Percentiles rank a stretch among this genome's conserved stretches.
Conservation (phyloP, 2,113 vertebrate species). For the Entelurus aequoreus region DNA sequence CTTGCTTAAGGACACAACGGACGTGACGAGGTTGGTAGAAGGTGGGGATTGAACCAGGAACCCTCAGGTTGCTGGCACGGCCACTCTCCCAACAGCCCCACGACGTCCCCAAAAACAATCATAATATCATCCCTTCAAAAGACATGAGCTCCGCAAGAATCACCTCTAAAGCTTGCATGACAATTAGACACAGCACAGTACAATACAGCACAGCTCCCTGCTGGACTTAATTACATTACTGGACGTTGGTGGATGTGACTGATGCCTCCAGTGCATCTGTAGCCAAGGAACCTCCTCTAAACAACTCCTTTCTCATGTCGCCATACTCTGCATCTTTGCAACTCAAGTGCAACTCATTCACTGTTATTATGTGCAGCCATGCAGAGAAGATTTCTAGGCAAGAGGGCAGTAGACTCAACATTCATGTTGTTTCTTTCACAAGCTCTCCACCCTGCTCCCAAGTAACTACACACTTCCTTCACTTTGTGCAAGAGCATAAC, state of each 20-base stretch:
- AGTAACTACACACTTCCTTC: slow-evolving; percentile 49
- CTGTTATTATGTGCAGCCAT: slow-evolving; percentile 62
- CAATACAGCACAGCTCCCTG: slow-evolving; percentile 2
- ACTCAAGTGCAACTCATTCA: slow-evolving; percentile 20
- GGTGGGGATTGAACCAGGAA: no score
- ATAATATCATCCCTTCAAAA: not conserved
- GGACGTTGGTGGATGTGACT: slow-evolving; percentile 21
- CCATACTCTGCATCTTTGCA: not conserved
- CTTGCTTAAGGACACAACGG: no score
- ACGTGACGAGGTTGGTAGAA: no score
- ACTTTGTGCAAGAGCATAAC: slow-evolving; percentile 62
- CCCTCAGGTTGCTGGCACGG: no score
- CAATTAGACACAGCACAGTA: slow-evolving; percentile 18
- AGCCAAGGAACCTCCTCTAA: slow-evolving; percentile 15
- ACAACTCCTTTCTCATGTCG: slow-evolving; percentile 11
- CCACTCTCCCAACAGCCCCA: no score
- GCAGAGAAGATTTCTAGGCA: slow-evolving; percentile 47
- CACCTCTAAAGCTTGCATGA: slow-evolving; percentile 31
- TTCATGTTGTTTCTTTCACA: slow-evolving; percentile 36
- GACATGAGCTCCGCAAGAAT: slow-evolving; percentile 26
- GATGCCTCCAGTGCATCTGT: slow-evolving; percentile 1
- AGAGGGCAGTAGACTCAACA: slow-evolving; percentile 55
- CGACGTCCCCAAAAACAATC: no score
- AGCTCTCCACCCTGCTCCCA: slow-evolving; percentile 24
- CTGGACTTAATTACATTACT: slow-evolving; percentile 15